Evolutionary conservation across 2,797 vertebrate species (phyloP).

Genomic region (Spinus pinus): DNA sequence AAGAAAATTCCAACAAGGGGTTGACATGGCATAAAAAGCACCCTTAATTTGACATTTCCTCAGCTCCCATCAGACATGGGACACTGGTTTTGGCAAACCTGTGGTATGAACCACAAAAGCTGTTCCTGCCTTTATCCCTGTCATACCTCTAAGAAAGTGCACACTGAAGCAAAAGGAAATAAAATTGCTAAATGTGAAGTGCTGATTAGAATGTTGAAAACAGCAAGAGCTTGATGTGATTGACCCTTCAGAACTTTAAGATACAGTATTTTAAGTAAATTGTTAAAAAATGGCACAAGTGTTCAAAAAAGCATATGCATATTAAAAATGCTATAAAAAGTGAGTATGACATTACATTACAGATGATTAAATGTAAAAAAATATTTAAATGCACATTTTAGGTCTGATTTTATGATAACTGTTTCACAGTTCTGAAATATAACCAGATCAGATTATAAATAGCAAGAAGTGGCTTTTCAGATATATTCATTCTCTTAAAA

Average conservation of each 20-base stretch:
- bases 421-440: background rate
- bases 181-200: background rate
- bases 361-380: background rate
- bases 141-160: background rate
- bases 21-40: background rate
- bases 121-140: background rate
- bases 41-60: background rate
- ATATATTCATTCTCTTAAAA: background rate
- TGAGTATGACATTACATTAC: background rate
- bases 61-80: background rate
- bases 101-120: background rate
- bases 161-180: background rate
- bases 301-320: background rate
- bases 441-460: background rate
- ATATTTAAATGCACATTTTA: background rate
- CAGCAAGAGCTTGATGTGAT: background rate
- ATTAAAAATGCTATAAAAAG: background rate
- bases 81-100: background rate
- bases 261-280: background rate
- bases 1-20: background rate
- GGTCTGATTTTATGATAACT: background rate
- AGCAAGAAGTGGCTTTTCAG: background rate
- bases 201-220: background rate
- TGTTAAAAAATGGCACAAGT: background rate
- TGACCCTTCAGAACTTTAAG: background rate